Percentiles rank a stretch among this genome's conserved stretches.
These are phyloP conservation scores for Artemia sp. DNA, from an alignment of 2,888 invertebrate species.

Conservation along the genomic window DNA sequence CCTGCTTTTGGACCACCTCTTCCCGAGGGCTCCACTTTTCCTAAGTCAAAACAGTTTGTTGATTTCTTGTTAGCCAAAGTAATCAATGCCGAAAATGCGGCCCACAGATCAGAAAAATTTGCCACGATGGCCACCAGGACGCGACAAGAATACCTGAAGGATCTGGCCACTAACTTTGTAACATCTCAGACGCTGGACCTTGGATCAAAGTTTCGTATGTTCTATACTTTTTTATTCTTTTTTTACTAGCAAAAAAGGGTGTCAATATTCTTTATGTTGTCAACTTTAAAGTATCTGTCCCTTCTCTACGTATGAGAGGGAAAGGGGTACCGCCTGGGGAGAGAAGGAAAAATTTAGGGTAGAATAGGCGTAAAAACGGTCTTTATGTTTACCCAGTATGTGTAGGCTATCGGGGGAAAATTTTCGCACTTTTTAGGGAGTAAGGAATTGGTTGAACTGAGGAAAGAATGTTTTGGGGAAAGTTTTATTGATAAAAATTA, in stretches of 20 bases:
- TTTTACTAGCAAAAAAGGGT: not conserved
- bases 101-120: slow-evolving; percentile 87
- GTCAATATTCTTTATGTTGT: not conserved
- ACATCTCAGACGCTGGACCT: slow-evolving; percentile 63
- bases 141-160: slow-evolving; percentile 84
- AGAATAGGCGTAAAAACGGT: no score
- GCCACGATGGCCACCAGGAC: slow-evolving; percentile 91
- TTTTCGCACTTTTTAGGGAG: no score
- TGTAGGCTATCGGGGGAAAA: no score
- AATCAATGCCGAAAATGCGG: slow-evolving; percentile 91
- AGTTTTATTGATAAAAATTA: no score
- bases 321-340: no score
- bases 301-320: no score
- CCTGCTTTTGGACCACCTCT: slow-evolving; percentile 92
- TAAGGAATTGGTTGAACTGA: no score
- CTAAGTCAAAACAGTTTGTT: slow-evolving; percentile 79
- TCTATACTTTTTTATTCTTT: not conserved
- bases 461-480: no score
- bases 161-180: slow-evolving; percentile 66
- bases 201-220: slow-evolving; percentile 70
- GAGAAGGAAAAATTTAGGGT: no score
- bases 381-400: no score
- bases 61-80: slow-evolving; percentile 87
- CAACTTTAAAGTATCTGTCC: no score
- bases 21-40: slow-evolving; percentile 64